Conservation (phyloP, 2,113 vertebrate genomes). For the zebrafish (Danio rerio) region DNA sequence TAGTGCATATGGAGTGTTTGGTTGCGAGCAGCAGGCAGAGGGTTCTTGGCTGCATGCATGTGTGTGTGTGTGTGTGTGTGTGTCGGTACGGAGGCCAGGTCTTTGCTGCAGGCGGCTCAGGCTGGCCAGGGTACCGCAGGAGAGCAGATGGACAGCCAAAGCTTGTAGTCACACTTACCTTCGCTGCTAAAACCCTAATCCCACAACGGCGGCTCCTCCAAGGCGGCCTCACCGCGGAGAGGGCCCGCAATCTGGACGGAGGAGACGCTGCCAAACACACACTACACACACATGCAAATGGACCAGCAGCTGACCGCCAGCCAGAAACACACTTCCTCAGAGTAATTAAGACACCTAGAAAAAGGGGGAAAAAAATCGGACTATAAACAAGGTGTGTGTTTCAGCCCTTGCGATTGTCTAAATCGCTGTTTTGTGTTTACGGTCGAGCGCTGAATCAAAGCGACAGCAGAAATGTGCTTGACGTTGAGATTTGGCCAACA, state of each 20-base stretch:
- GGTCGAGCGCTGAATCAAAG: constrained; percentile 60
- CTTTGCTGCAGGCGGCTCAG: constrained; percentile 99
- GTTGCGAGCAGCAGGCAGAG: constrained; percentile 99
- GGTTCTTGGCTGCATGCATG: constrained; percentile 84
- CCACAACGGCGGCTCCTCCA: constrained; percentile 99
- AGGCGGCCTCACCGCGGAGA: constrained; percentile 99
- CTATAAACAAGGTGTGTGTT: constrained; percentile 51
- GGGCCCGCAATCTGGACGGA: constrained; percentile 99
- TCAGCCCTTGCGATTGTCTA: background rate
- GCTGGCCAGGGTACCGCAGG: constrained; percentile 99
- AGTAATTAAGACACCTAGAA: constrained; percentile 99
- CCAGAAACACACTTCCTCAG: constrained; percentile 95
- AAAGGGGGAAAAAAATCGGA: constrained; percentile 70
- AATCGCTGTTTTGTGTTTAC: background rate
- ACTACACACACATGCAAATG: constrained; percentile 99
- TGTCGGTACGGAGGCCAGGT: constrained; percentile 96
- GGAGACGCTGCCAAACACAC: constrained; percentile 95
- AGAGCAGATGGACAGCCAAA: constrained; percentile 99
- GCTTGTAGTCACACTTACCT: constrained; percentile 99
- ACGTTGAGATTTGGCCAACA: constrained; percentile 74
- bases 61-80: constrained; percentile 51
- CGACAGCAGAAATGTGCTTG: constrained; percentile 66
- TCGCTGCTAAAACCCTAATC: constrained; percentile 99
- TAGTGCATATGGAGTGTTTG: constrained; percentile 98
- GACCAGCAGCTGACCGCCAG: constrained; percentile 94